Percentiles rank a stretch among this genome's conserved stretches.
Evolutionary conservation across 2,113 vertebrate species (phyloP).

Genomic region (Myiozetetes cayanensis): DNA sequence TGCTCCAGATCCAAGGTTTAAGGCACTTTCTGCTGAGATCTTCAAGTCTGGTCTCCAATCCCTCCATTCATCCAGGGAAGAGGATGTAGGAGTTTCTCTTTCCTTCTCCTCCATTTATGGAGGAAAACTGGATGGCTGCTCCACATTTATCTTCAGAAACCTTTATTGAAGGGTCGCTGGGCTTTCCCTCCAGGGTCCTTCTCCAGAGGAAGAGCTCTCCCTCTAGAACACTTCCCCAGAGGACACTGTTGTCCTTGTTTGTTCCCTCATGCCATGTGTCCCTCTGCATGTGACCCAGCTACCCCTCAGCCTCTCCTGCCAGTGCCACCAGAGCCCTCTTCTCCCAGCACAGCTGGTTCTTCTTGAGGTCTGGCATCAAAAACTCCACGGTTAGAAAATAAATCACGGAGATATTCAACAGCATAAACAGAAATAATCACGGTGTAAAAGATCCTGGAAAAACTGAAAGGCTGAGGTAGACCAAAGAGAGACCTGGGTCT

Average conservation of each 20-base stretch:
- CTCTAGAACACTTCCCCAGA: not conserved
- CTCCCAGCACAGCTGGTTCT: not conserved
- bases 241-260: not conserved
- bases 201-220: not conserved
- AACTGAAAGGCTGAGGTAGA: slow-evolving; percentile 27
- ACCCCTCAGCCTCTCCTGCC: not conserved
- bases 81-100: accelerated
- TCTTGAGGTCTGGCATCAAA: not conserved
- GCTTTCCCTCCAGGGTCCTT: not conserved
- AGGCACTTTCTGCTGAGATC: not conserved
- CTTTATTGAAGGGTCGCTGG: not conserved
- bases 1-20: not conserved
- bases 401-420: not conserved
- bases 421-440: not conserved
- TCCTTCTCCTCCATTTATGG: not conserved
- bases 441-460: not conserved
- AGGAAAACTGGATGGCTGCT: not conserved
- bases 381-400: not conserved
- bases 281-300: not conserved
- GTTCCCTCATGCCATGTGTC: not conserved
- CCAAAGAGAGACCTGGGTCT: not conserved
- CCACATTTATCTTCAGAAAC: not conserved
- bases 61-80: not conserved
- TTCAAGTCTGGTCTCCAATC: not conserved
- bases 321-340: not conserved